phyloP scores from a whole-genome alignment of 1,140 invertebrate species.

The Teleopsis dalmanni region DNA sequence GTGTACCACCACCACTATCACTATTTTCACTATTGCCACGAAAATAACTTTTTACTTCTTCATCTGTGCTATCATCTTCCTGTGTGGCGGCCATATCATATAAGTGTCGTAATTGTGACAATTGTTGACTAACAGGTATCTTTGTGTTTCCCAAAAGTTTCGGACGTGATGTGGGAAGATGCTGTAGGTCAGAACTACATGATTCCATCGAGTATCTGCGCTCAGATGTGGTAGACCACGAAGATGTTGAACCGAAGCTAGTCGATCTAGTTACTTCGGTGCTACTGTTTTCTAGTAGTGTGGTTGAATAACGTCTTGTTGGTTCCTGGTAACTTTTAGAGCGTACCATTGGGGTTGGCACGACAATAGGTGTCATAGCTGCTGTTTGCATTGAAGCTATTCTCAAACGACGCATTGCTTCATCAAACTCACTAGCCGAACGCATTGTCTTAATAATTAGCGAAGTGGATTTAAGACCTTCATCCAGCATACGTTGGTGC shows the following conservation, averaged over 20 bases:
- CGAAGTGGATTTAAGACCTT: conserved; percentile 41
- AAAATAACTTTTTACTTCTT: conserved; percentile 40
- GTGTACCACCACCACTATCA: conserved; percentile 38
- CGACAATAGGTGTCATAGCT: conserved; percentile 27
- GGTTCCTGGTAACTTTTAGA: conserved; percentile 37
- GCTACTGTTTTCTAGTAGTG: conserved; percentile 17
- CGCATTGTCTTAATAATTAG: conserved; percentile 41
- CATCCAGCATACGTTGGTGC: conserved; percentile 36
- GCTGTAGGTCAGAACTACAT: conserved; percentile 19
- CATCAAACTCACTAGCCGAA: conserved; percentile 40
- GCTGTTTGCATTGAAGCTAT: conserved; percentile 35
- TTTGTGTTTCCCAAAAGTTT: conserved; percentile 32
- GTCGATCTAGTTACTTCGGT: conserved; percentile 2
- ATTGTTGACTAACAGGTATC: conserved; percentile 35
- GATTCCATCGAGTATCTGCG: conserved; percentile 6
- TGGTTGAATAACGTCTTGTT: conserved; percentile 19
- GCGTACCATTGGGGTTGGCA: conserved; percentile 35
- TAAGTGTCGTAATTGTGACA: conserved; percentile 31
- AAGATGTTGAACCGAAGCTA: conserved; percentile 6
- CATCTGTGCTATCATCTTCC: not conserved
- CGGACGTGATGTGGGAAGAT: conserved; percentile 28
- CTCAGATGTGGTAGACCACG: not conserved
- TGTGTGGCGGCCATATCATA: conserved; percentile 29
- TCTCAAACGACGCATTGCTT: conserved; percentile 39
- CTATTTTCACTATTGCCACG: conserved; percentile 16